phyloP scores from a whole-genome alignment of 2,113 vertebrate genomes.

The Heterotilapia buettikoferi region DNA sequence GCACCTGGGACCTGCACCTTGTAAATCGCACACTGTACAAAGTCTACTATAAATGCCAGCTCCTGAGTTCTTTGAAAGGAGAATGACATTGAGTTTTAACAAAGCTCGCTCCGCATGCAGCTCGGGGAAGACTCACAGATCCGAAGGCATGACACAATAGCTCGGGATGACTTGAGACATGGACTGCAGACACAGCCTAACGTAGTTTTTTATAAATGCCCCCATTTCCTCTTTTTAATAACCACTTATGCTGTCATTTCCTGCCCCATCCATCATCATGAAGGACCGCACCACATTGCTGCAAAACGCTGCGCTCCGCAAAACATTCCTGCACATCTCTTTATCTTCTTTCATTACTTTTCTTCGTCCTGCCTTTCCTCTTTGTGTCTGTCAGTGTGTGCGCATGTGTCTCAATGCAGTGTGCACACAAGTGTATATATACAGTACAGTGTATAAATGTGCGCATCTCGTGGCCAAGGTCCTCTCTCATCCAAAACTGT shows the following conservation, averaged over 20 bases:
- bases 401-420: neutral
- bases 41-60: constrained; percentile 20
- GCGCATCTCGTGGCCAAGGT: constrained; percentile 25
- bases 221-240: constrained; percentile 69
- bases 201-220: constrained; percentile 55
- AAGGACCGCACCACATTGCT: constrained; percentile 33
- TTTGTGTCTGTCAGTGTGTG: neutral
- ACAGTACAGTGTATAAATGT: neutral
- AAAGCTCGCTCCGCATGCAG: constrained; percentile 14
- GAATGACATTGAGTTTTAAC: constrained; percentile 26
- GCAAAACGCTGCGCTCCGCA: constrained; percentile 22
- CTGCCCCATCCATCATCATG: constrained; percentile 58
- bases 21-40: constrained; percentile 27
- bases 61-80: neutral
- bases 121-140: constrained; percentile 16
- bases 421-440: neutral
- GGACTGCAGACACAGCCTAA: constrained; percentile 17
- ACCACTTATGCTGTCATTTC: constrained; percentile 70
- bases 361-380: neutral
- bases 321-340: constrained; percentile 28
- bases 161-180: constrained; percentile 19
- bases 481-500: constrained; percentile 29
- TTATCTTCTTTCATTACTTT: neutral
- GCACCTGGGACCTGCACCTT: constrained; percentile 15
- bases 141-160: constrained; percentile 41